Evolutionary conservation across 2,888 invertebrate genomes (phyloP).

Genomic region (Lasius fuliginosus): DNA sequence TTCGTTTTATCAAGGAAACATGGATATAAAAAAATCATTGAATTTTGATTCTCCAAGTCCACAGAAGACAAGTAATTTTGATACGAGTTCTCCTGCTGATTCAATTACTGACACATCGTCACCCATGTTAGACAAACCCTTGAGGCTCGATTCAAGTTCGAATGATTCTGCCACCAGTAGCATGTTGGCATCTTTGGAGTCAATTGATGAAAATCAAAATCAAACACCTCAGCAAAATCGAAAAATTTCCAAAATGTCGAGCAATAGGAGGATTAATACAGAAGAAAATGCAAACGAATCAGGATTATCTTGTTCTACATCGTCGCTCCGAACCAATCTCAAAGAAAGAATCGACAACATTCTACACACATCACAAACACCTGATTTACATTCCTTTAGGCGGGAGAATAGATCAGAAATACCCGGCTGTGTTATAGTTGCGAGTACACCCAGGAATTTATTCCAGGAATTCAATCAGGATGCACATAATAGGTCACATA

Average conservation of each 20-base stretch:
- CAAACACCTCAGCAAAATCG: slow-evolving; percentile 79
- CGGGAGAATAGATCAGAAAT: slow-evolving; percentile 57
- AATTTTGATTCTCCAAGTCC: slow-evolving; percentile 81
- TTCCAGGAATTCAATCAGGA: slow-evolving; percentile 77
- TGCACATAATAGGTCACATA: slow-evolving; percentile 73
- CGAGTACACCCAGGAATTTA: slow-evolving; percentile 82
- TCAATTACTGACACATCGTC: slow-evolving; percentile 64
- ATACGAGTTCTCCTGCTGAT: not conserved
- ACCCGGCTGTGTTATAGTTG: slow-evolving; percentile 54
- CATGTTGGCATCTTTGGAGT: slow-evolving; percentile 75
- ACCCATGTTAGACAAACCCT: slow-evolving; percentile 71
- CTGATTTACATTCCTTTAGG: slow-evolving; percentile 68
- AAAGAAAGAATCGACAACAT: slow-evolving; percentile 75
- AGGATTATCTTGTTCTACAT: slow-evolving; percentile 62
- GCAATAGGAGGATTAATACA: slow-evolving; percentile 73
- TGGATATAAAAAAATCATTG: slow-evolving; percentile 80
- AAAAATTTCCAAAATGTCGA: slow-evolving; percentile 75
- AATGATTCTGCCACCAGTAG: slow-evolving; percentile 74
- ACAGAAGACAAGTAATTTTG: slow-evolving; percentile 60
- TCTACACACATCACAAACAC: slow-evolving; percentile 70
- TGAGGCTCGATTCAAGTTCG: slow-evolving; percentile 75
- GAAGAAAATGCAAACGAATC: slow-evolving; percentile 24
- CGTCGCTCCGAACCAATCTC: slow-evolving; percentile 71
- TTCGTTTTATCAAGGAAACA: slow-evolving; percentile 70
- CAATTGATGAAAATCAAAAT: slow-evolving; percentile 83